Evolutionary conservation across 1,140 invertebrate species (phyloP), one percentile per base, ranked within the genome.

Genomic region (Lerema accius): DNA sequence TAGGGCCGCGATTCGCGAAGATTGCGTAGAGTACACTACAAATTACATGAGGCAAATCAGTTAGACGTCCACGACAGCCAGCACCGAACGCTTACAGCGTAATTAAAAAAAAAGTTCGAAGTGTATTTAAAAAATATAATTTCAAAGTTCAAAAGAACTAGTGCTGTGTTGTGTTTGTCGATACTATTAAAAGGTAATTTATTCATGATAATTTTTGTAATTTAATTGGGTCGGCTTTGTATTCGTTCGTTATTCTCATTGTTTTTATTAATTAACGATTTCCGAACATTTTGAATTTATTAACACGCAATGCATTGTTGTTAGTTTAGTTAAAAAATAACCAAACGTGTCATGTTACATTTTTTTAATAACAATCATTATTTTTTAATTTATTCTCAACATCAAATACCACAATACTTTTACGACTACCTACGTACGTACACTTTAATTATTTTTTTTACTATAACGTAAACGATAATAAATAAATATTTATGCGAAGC

Each of bases 211-310:
- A n/a, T n/a, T n/a, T 56, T 43, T n/a, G 43, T 17, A 16, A 23
- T 32, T 48, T 42, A 59, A 59, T 19, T 59, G 28, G 55, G 55
- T 59, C 55, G 55, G 3, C 55, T 59, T 59, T 59, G 55, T 59
- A 17, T 45, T 16, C 14, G 28, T 9, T 46, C 9, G 35, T 35
- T 32, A 46, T 46, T 15, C 35, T 37, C 1, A 4, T 37, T 37
- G 11, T 11, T 37, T 1, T 4, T 35, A 58, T 46, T 46, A 46
- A 14, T 45, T 7, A n/a, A n/a, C n/a, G 10, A 58, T 46, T 58
- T 58, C 55, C 42, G 42, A 10, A 17, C 55, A 13, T 46, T 14
- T 28, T 37, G 1, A 37, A 7, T 37, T 26, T 32, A 10, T 50
- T 50, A 4, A 35, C 17, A 10, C 1, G 1, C 16, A 45, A 7